A percentile compares a stretch with the other conserved stretches of the same genome.
Evolutionary conservation across 2,797 vertebrate genomes (phyloP).

Genomic region (Siniperca undulata): DNA sequence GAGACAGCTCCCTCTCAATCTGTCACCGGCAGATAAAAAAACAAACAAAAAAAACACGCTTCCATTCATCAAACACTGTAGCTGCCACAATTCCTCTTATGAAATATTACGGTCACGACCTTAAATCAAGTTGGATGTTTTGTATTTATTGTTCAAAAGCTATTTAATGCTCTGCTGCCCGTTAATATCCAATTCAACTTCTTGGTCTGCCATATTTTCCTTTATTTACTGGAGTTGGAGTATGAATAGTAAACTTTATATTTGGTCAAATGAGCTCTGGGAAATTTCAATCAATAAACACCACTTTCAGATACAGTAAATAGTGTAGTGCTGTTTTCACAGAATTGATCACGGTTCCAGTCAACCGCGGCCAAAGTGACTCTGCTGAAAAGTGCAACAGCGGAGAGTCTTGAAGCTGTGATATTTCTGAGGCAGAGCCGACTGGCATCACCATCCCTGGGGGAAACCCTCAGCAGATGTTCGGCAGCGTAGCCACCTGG

Average conservation of each 20-base stretch:
- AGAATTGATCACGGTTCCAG: constrained; percentile 61
- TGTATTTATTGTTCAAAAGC: constrained; percentile 44
- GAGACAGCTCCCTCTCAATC: constrained; percentile 70
- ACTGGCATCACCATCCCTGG: constrained; percentile 27
- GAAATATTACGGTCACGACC: constrained; percentile 47
- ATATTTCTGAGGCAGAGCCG: constrained; percentile 31
- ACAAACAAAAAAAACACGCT: constrained; percentile 43
- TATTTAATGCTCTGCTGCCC: constrained; percentile 65
- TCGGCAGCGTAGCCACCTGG: constrained; percentile 21
- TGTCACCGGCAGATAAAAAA: constrained; percentile 66
- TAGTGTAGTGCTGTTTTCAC: constrained; percentile 54
- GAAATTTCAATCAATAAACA: constrained; percentile 71
- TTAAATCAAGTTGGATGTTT: constrained; percentile 55
- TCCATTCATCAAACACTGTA: constrained; percentile 51
- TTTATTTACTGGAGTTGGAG: constrained; percentile 56
- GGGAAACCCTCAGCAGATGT: constrained; percentile 28
- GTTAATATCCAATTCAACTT: constrained; percentile 59
- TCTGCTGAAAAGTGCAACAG: constrained; percentile 57
- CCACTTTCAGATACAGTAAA: constrained; percentile 64
- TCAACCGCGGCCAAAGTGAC: constrained; percentile 45
- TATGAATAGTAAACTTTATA: constrained; percentile 67
- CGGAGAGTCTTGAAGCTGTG: constrained; percentile 28
- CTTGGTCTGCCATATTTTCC: constrained; percentile 9
- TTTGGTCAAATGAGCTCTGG: constrained; percentile 67
- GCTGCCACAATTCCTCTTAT: constrained; percentile 73